A percentile compares a stretch with the other conserved stretches of the same genome.
Conservation (phyloP, 2,113 vertebrate genomes). For the Bos javanicus region DNA sequence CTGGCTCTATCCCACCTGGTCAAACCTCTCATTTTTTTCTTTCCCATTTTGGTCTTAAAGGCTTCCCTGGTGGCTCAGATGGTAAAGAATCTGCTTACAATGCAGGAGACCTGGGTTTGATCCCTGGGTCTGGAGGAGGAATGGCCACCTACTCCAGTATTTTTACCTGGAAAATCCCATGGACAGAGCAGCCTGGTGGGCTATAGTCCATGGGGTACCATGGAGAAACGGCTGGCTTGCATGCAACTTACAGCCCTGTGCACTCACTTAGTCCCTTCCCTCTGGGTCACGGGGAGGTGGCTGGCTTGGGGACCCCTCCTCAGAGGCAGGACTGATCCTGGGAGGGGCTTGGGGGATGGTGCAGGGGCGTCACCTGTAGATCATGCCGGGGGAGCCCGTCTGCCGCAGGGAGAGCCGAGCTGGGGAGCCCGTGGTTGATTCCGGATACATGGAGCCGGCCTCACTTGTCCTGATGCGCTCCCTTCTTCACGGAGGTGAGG, state of each 20-base stretch:
- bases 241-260: background rate
- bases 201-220: background rate
- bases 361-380: conserved; percentile 90
- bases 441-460: conserved; percentile 97
- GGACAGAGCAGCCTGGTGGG: background rate
- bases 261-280: background rate
- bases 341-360: background rate
- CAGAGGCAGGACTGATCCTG: background rate
- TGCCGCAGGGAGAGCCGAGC: conserved; percentile 97
- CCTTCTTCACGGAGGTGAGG: conserved; percentile 58
- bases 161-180: background rate
- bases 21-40: background rate
- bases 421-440: conserved; percentile 98
- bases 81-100: background rate
- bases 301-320: background rate
- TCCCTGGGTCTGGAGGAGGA: background rate
- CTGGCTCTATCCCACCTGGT: background rate
- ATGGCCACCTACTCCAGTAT: background rate
- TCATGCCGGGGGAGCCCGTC: conserved; percentile 98
- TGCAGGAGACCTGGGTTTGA: background rate
- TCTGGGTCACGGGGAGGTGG: background rate
- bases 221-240: fast-evolving
- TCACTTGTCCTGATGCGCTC: conserved; percentile 64
- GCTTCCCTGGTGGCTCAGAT: background rate
- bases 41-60: background rate